Percentiles rank a stretch among this genome's conserved stretches.
Conservation (phyloP, 2,113 vertebrate genomes). For the Falco punctatus region DNA sequence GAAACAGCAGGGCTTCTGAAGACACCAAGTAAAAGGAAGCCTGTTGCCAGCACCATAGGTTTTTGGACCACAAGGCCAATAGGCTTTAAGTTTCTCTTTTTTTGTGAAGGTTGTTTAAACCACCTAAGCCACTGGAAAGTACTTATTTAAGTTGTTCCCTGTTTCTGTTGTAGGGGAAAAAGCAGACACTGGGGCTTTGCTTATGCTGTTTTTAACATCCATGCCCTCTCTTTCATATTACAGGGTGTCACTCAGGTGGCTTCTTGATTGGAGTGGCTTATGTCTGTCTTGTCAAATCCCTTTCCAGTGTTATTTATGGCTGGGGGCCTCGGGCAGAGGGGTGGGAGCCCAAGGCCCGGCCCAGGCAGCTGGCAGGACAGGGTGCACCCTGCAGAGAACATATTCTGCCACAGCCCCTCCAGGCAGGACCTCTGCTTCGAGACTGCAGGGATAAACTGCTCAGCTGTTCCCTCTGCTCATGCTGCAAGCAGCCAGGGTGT, state of each 20-base stretch:
- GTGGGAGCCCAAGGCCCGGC: neutral
- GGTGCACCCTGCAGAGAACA: neutral
- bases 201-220: neutral
- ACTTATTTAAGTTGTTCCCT: neutral
- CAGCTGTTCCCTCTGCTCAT: neutral
- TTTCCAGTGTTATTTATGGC: neutral
- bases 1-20: neutral
- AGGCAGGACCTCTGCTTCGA: neutral
- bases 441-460: rapidly evolving
- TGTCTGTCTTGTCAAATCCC: neutral
- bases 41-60: neutral
- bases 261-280: neutral
- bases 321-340: neutral
- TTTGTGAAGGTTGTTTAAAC: neutral
- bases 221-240: neutral
- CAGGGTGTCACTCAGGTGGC: neutral
- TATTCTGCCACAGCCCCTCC: neutral
- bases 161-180: neutral
- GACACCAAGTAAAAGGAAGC: neutral
- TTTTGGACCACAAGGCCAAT: neutral
- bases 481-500: neutral
- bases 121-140: neutral
- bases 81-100: neutral
- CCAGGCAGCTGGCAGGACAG: neutral
- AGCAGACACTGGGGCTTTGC: neutral